Conservation (phyloP, 2,888 invertebrate genomes). For the Volucella zonaria region DNA sequence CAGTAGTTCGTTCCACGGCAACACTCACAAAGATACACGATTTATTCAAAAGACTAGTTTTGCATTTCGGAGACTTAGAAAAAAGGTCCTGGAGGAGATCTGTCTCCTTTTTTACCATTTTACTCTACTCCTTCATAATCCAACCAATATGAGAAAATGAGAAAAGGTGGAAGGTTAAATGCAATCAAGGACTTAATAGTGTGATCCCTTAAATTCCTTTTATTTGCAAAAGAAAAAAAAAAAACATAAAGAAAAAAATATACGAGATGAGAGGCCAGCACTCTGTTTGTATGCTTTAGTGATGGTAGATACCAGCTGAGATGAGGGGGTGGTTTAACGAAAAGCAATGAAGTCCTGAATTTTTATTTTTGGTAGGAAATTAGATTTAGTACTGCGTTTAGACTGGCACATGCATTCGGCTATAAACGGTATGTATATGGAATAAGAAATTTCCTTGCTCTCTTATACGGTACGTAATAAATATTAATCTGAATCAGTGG, state of each 20-base stretch:
- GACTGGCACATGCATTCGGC: not conserved
- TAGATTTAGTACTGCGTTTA: constrained; percentile 28
- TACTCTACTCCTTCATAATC: not conserved
- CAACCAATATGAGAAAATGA: not conserved
- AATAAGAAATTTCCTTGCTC: constrained; percentile 3
- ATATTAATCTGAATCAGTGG: constrained; percentile 48
- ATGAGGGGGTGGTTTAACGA: not conserved
- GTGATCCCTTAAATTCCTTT: constrained; percentile 40
- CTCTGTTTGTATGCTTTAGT: not conserved
- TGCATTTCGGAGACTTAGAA: too few relatives aligned
- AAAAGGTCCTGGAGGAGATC: not conserved
- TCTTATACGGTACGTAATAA: constrained; percentile 21
- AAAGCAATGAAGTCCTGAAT: constrained; percentile 32
- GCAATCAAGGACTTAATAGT: constrained; percentile 38
- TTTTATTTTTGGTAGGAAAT: constrained; percentile 37
- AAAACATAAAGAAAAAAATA: too few relatives aligned
- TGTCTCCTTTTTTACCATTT: not conserved
- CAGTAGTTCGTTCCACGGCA: too few relatives aligned
- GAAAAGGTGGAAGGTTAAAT: constrained; percentile 24
- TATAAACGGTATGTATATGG: not conserved
- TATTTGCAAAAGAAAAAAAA: not conserved
- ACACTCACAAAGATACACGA: too few relatives aligned
- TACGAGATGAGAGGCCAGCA: not conserved
- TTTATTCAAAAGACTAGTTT: too few relatives aligned
- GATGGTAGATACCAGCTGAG: too few relatives aligned